Evolutionary conservation across 2,113 vertebrate genomes (phyloP).

Genomic region (Grallaria varia): DNA sequence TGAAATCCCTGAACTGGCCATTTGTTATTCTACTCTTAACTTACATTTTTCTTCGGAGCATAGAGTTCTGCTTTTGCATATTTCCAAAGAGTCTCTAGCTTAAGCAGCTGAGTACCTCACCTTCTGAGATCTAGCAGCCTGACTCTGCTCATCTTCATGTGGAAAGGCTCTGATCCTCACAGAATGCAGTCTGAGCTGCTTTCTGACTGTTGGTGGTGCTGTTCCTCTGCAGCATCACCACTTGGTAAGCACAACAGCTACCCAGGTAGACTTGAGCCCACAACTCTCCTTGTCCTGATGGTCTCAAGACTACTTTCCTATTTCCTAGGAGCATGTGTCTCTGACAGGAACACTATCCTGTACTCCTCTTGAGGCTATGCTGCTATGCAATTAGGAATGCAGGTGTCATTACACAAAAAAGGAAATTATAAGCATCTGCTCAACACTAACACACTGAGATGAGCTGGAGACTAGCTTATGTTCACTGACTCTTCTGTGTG

Average conservation of each 20-base stretch:
- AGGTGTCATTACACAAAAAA: neutral
- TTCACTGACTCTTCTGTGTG: neutral
- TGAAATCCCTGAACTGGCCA: neutral
- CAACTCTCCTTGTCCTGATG: neutral
- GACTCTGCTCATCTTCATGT: neutral
- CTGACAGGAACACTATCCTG: neutral
- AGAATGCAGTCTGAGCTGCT: neutral
- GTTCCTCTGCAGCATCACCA: neutral
- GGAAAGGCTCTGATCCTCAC: neutral
- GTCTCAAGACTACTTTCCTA: neutral
- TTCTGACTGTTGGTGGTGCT: conserved; percentile 8
- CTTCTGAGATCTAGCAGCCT: neutral
- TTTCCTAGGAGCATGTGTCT: neutral
- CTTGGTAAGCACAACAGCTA: neutral
- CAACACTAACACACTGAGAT: neutral
- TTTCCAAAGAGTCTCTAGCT: neutral
- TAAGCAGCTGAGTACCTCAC: neutral
- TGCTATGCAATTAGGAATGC: neutral
- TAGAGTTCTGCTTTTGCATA: neutral
- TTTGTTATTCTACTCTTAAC: neutral
- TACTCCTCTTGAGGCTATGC: neutral
- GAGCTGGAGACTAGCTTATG: neutral
- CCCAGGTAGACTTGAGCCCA: neutral
- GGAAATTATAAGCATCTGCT: neutral
- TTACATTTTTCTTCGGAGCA: neutral